Conservation (phyloP, 2,113 vertebrate genomes). For the Oxygymnocypris stewartii region DNA sequence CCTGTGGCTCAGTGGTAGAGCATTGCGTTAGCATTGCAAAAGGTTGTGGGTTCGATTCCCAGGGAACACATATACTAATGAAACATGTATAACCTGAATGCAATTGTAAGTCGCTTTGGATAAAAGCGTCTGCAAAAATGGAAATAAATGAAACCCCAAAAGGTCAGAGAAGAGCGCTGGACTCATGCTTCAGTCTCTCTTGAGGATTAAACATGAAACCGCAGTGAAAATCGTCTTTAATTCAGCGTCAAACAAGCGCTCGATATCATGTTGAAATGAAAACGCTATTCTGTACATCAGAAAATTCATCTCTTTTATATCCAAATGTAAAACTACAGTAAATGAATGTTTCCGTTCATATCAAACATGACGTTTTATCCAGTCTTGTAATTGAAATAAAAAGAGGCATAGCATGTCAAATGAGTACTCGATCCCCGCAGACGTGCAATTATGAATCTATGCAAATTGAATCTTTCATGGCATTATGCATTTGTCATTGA, state of each 20-base stretch:
- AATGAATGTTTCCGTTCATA: not conserved
- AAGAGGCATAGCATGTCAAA: not conserved
- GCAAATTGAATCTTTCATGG: not conserved
- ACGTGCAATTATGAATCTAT: constrained; percentile 3
- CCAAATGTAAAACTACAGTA: not conserved
- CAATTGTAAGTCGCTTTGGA: too few species aligned
- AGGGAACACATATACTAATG: too few species aligned
- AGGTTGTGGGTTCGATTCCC: too few species aligned
- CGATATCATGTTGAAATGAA: not conserved
- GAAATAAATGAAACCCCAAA: too few species aligned
- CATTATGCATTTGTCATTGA: not conserved
- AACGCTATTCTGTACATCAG: not conserved
- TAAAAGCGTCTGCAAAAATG: too few species aligned
- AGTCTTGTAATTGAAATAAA: not conserved
- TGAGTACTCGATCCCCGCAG: not conserved
- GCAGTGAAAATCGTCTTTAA: not conserved
- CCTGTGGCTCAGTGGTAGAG: too few species aligned
- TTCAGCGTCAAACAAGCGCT: not conserved
- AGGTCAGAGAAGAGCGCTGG: not conserved
- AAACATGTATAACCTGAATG: too few species aligned
- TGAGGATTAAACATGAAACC: not conserved
- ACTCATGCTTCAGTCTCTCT: not conserved
- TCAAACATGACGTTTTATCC: not conserved
- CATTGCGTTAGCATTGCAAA: too few species aligned
- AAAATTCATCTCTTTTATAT: not conserved